A percentile compares a stretch with the other conserved stretches of the same genome.
These are phyloP conservation scores for Zhengitettix transpicula DNA, from an alignment of 2,888 invertebrate species.

Conservation along the genomic window DNA sequence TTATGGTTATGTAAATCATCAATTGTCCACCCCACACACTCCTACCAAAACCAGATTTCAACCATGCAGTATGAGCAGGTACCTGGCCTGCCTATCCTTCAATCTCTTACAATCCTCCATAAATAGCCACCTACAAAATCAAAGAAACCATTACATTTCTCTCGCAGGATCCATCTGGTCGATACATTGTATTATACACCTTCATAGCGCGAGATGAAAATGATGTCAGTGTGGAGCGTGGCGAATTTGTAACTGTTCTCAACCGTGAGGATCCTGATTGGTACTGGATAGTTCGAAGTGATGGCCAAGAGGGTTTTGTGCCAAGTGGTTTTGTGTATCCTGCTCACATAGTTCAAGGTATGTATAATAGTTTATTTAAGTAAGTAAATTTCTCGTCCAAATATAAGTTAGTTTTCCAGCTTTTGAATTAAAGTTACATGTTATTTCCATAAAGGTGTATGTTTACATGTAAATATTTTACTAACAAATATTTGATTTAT, in stretches of 20 bases:
- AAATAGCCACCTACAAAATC: too few relatives aligned
- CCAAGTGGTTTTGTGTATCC: constrained; percentile 90
- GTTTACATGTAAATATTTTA: too few relatives aligned
- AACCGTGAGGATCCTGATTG: constrained; percentile 92
- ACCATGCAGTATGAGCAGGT: too few relatives aligned
- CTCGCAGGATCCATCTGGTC: constrained; percentile 63
- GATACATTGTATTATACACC: constrained; percentile 83
- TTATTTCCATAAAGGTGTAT: too few relatives aligned
- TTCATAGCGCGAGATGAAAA: constrained; percentile 88
- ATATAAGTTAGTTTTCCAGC: too few relatives aligned
- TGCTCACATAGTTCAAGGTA: constrained; percentile 55
- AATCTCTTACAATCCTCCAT: too few relatives aligned
- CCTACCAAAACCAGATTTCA: too few relatives aligned
- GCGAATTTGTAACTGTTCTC: constrained; percentile 89
- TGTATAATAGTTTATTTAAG: constrained; percentile 7
- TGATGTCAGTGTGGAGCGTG: constrained; percentile 82
- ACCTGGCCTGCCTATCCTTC: too few relatives aligned
- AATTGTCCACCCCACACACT: too few relatives aligned
- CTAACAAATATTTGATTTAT: too few relatives aligned
- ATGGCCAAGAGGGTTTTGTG: constrained; percentile 89
- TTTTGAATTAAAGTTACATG: too few relatives aligned
- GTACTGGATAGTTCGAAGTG: constrained; percentile 89
- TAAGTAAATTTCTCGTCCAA: background rate
- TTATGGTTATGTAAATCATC: too few relatives aligned
- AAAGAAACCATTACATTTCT: background rate